Evolutionary conservation across 1,140 invertebrate genomes (phyloP), one percentile per base, ranked within the genome.

Genomic region (Lasioglossum albipes): DNA sequence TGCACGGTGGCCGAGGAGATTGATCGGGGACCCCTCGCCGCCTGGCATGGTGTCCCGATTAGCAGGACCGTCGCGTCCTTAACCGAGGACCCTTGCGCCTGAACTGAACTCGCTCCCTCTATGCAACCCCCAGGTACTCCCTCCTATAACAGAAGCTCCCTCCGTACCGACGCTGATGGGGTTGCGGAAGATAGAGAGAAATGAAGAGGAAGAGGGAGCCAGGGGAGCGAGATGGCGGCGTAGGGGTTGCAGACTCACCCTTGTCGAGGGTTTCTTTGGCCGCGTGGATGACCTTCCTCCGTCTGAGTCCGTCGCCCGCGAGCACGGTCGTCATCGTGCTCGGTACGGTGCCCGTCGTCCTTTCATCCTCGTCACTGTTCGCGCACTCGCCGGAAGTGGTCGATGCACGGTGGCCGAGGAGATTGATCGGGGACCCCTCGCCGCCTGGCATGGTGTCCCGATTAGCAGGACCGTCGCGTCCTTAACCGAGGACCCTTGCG

Each of bases 181-280:
- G n/a, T n/a, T n/a, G n/a, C n/a, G n/a, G n/a, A n/a, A n/a, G n/a
- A n/a, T n/a, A n/a, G 36, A 22, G 36, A 18, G 31, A 1, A 13
- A 41, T 7, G n/a, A 16, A 65, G n/a, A 0, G 1, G n/a, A 16
- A n/a, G 27, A 6, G 9, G 22, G n/a, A 20, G 45, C 27, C 20
- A 61, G 42, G 62, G 36, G 36, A 36, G 36, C 2, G 36, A 36
- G 36, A 36, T 36, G 36, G 36, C 5, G 61, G 10, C 4, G 36
- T 45, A 49, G 36, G 36, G n/a, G 41, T 20, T 22, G 41, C 42
- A 22, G 71, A 90, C 91, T 92, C 90, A 95, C 95, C 95, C 91
- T 94, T 95, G 87, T 95, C 95, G 75, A 95, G 90, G 71, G 95
- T 95, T 86, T 95, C 94, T 92, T 95, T 95, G 75, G 95, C 95